Evolutionary conservation across 2,113 vertebrate genomes (phyloP).

Genomic region (Festucalex cinctus): DNA sequence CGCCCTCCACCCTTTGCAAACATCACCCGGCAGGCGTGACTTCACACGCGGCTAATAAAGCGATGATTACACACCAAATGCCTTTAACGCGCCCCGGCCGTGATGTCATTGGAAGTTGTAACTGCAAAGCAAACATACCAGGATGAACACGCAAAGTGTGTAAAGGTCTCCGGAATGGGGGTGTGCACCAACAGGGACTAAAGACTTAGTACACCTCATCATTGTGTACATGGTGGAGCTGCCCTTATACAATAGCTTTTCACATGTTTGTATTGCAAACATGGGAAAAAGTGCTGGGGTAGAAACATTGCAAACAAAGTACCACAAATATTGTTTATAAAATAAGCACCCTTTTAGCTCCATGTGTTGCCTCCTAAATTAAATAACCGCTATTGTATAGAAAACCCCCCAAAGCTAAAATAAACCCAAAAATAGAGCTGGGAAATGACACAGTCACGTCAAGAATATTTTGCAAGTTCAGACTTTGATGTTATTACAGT

Average conservation of each 20-base stretch:
- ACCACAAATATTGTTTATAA: too few species aligned
- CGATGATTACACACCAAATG: constrained; percentile 43
- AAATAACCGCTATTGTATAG: too few species aligned
- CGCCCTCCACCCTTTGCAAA: constrained; percentile 39
- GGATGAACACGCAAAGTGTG: constrained; percentile 21
- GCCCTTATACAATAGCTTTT: constrained; percentile 1
- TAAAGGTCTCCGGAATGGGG: neutral
- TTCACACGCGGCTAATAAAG: constrained; percentile 45
- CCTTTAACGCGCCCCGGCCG: constrained; percentile 40
- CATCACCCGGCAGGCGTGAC: constrained; percentile 38
- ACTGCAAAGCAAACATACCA: constrained; percentile 50
- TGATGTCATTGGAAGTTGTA: constrained; percentile 54
- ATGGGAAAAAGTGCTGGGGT: constrained; percentile 23
- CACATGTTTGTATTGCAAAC: constrained; percentile 30
- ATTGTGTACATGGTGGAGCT: neutral
- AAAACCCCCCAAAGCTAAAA: too few species aligned
- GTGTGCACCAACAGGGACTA: neutral
- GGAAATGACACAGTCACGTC: too few species aligned
- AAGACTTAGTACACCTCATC: neutral
- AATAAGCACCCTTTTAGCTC: too few species aligned
- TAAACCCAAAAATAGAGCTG: neutral
- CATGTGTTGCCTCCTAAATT: too few species aligned
- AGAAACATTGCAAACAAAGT: constrained; percentile 19
- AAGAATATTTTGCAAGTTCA: neutral
- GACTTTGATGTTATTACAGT: neutral